These are phyloP conservation scores for Leucophenga maculata DNA, from an alignment of 2,888 invertebrate genomes.

Conservation along the genomic window DNA sequence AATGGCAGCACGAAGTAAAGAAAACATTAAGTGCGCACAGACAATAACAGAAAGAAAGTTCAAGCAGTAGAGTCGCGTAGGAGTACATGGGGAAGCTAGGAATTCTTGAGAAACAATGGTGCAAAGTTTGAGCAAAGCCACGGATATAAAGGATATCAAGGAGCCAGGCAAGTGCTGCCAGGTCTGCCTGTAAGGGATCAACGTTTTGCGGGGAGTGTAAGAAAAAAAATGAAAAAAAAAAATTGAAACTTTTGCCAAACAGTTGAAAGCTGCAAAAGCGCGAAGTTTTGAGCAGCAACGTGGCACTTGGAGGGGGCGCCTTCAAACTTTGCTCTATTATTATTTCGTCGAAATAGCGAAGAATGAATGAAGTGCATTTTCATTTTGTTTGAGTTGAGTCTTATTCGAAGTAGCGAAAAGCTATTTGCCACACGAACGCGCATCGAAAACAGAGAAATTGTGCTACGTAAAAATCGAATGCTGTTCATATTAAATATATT, in stretches of 20 bases:
- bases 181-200: constrained; percentile 62
- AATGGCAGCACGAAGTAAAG: constrained; percentile 40
- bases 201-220: constrained; percentile 55
- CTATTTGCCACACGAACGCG: constrained; percentile 37
- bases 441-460: constrained; percentile 8
- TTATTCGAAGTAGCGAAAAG: neutral
- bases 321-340: neutral
- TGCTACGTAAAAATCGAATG: neutral
- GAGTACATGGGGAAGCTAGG: neutral
- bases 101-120: constrained; percentile 37
- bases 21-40: constrained; percentile 7
- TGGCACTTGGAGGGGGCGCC: constrained; percentile 37
- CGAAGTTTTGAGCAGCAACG: neutral
- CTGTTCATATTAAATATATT: constrained; percentile 1
- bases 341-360: constrained; percentile 64
- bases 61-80: neutral
- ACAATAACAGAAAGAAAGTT: constrained; percentile 23
- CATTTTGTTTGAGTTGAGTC: constrained; percentile 49
- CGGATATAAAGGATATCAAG: constrained; percentile 3
- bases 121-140: constrained; percentile 55
- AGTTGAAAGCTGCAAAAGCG: constrained; percentile 22
- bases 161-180: constrained; percentile 1
- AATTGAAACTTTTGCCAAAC: constrained; percentile 3
- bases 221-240: no score
- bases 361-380: constrained; percentile 70